These are phyloP conservation scores for Hirudinaria manillensis DNA, from an alignment of 2,888 invertebrate genomes.

Conservation along the genomic window DNA sequence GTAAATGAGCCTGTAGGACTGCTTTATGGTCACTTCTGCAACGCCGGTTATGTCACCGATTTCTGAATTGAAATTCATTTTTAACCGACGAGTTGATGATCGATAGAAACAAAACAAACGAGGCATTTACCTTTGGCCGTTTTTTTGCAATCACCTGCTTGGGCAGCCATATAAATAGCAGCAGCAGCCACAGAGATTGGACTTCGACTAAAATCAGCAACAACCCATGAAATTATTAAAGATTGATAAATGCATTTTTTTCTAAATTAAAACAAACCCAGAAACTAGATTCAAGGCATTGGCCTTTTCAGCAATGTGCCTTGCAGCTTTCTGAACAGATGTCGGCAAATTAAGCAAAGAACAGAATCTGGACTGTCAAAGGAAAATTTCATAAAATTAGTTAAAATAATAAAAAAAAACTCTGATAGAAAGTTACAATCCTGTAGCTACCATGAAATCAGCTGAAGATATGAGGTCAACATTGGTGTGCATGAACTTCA, in stretches of 20 bases:
- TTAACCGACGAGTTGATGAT: not conserved
- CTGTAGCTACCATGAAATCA: constrained; percentile 81
- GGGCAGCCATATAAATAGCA: constrained; percentile 98
- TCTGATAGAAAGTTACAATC: not conserved
- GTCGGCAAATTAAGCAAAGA: constrained; percentile 77
- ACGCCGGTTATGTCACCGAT: constrained; percentile 97
- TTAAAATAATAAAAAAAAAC: not conserved
- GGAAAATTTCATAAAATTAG: not conserved
- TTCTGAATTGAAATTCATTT: constrained; percentile 59
- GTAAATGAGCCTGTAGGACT: constrained; percentile 94
- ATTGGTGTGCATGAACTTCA: constrained; percentile 90
- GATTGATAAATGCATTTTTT: not conserved
- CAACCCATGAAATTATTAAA: not conserved
- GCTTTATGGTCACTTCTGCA: constrained; percentile 93
- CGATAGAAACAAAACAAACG: not conserved
- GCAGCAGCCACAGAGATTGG: constrained; percentile 98
- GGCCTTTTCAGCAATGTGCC: constrained; percentile 90
- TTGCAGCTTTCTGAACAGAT: constrained; percentile 67
- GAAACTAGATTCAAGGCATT: constrained; percentile 94
- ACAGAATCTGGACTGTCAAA: constrained; percentile 69
- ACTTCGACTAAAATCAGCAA: constrained; percentile 62
- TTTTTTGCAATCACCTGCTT: constrained; percentile 85
- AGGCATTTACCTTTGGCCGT: constrained; percentile 67
- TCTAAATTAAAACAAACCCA: constrained; percentile 59
- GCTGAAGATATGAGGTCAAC: constrained; percentile 95